Base-by-base conservation (phyloP, 2,888 invertebrate genomes). In the Dasypogon diadema region DNA sequence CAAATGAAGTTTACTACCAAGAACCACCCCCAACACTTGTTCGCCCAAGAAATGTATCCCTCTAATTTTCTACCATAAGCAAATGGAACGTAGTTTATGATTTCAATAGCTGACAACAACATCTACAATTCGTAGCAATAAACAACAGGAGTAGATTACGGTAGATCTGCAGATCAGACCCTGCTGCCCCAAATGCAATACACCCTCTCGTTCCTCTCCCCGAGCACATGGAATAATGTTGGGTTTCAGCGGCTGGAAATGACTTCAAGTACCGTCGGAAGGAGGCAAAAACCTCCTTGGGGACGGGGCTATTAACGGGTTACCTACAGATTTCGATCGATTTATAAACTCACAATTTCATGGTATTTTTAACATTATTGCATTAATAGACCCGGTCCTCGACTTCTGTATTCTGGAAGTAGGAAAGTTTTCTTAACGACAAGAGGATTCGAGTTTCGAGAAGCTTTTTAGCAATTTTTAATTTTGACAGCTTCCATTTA, bases 71-170 rank as follows among this genome's bases (percentile, higher is more conserved):
- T 30, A 22, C 1, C 42, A 63, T 63, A 63, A 63, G 63, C 63
- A 63, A 63, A 63, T 63, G 34, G 12, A 21, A 12, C 63, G 14
- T 63, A 63, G 42, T 63, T 63, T 37, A 63, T 63, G 63, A 18
- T 63, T 63, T 63, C 42, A 63, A 63, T 63, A 63, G 63, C 63
- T 63, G 63, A 30, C 37, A 37, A 63, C 42, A 37, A 63, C 10
- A 16, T 37, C 12, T 34, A 16, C 60, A 60, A 16, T 16, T 30
- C 16, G 60, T 30, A 34, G 14, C 42, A 12, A 37, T 63, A 63
- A 63, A 37, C 63, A 63, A 63, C 37, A 8, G 18, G 42, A 22
- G 21, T 63, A 8, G 21, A 63, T 56, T 56, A 26, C 56, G 14
- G 3, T 4, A 14, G 56, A 26, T 4, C 8, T 0, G 8, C 21